Evolutionary conservation across 2,797 vertebrate genomes (phyloP), one percentile per base, ranked within the genome.

Genomic region (Gymnothorax reevesii): DNA sequence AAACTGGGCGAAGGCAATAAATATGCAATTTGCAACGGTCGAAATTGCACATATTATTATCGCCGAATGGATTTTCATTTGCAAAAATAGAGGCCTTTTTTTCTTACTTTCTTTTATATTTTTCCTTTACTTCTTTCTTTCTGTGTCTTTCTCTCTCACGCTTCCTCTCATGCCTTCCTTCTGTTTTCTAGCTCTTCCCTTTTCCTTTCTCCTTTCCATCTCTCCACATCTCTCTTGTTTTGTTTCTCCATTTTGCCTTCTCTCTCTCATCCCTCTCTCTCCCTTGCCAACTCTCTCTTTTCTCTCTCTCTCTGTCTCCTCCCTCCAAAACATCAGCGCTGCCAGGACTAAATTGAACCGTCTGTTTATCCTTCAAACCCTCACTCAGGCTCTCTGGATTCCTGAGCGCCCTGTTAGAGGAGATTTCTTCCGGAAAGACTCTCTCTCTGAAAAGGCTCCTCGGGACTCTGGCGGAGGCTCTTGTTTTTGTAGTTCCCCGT

Each of bases 121-220:
- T n/a, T n/a, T n/a, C n/a, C n/a, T n/a, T n/a, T n/a, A n/a, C n/a
- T n/a, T n/a, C n/a, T n/a, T n/a, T n/a, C n/a, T n/a, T n/a, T n/a
- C n/a, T n/a, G n/a, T n/a, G n/a, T n/a, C n/a, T n/a, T 17, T 62
- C 60, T 62, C 12, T 62, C 60, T 62, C 12, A 13, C 12, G 2
- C 60, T 62, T 13, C 15, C 10, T 15, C 4, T 13, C 13, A 13
- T 59, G 7, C 57, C 33, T 42, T 42, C 33, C 33, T 42, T 42
- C 33, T 42, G 33, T 59, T 59, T 7, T 59, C 57, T 7, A 13
- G 57, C 9, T 9, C 9, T 9, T 9, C 57, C 57, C 10, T 59
- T 59, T 59, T 8, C 64, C 87, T 88, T 86, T 86, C 73, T 85
- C 57, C 73, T 20, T 73, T 57, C 84, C 73, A 82, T 88, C 86